Evolutionary conservation across 2,113 vertebrate species (phyloP), one percentile per base, ranked within the genome.

Genomic region (Saccopteryx leptura): DNA sequence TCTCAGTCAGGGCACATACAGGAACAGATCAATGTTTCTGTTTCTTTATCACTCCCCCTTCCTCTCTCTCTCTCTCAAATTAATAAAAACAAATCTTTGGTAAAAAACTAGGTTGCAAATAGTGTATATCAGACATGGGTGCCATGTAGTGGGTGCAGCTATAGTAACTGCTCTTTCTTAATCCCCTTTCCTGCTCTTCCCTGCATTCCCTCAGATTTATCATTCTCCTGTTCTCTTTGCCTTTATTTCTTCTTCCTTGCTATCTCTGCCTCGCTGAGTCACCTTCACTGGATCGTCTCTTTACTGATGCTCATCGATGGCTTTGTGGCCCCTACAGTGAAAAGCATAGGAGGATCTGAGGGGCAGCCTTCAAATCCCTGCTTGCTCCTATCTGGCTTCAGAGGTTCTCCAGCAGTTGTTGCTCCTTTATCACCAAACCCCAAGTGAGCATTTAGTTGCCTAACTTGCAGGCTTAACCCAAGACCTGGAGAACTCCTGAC

Each of bases 221-320:
- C 7, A 14, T 50, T 63, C 48, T 90, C 39, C 26, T 18, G 69
- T 90, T 65, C 39, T 68, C 31, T 87, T 88, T 65, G n/a, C 24
- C 10, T 80, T 90, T 88, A 31, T 81, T 90, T 94, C 58, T 39
- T 31, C 68, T 86, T 17, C 14, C 52, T 82, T 78, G 52, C 75
- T 84, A 26, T 9, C 58, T 74, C 19, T 76, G 4, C 83, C 12
- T 85, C 65, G 48, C 21, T 56, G 52, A 94, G 63, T 80, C 52
- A 72, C 72, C 58, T 60, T 63, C 31, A 24, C 13, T 33, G 24
- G 9, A 21, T 76, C 24, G 66, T 96, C n/a, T 71, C 15, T 95
- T 92, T 65, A 21, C 21, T 56, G 86, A 56, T 83, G 48, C 4
- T 28, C 13, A 63, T 11, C 2, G 50, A 60, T 91, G 52, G 85